Conservation (phyloP, 2,113 vertebrate species). For the Benitochromis conjunctus region DNA sequence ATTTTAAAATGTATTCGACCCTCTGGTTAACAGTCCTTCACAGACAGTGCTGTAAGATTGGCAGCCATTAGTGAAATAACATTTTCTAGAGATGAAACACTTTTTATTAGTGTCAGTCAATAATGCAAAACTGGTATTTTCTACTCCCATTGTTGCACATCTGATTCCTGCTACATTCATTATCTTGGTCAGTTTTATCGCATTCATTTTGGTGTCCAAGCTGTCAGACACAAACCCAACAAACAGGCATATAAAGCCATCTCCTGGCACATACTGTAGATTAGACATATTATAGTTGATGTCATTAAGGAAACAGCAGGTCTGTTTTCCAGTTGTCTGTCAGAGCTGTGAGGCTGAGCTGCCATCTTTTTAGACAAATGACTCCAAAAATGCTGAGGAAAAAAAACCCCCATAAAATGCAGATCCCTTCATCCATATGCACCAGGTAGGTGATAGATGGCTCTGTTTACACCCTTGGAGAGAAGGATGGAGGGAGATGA, state of each 20-base stretch:
- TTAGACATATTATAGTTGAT: not conserved
- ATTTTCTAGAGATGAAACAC: not conserved
- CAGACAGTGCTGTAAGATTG: not conserved
- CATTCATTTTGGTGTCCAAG: not conserved
- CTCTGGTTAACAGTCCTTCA: not conserved
- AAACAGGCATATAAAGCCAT: not conserved
- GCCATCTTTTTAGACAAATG: conserved; percentile 2
- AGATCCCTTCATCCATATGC: not conserved
- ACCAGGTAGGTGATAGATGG: conserved; percentile 2
- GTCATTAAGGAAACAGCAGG: conserved; percentile 6
- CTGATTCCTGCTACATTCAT: not conserved
- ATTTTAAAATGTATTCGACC: not conserved
- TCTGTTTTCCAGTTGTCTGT: not conserved
- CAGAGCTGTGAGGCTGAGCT: not conserved
- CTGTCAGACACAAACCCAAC: conserved; percentile 9
- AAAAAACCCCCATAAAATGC: not conserved
- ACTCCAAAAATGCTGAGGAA: not conserved
- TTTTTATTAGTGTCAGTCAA: not conserved
- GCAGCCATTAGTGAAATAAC: not conserved
- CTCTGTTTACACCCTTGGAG: not conserved
- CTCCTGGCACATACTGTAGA: not conserved
- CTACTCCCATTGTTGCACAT: not conserved
- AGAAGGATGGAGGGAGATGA: not conserved
- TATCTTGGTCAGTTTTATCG: not conserved
- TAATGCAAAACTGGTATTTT: not conserved